Evolutionary conservation across 1,140 invertebrate species (phyloP), one percentile per base, ranked within the genome.

Genomic region (Trichonephila clavipes): DNA sequence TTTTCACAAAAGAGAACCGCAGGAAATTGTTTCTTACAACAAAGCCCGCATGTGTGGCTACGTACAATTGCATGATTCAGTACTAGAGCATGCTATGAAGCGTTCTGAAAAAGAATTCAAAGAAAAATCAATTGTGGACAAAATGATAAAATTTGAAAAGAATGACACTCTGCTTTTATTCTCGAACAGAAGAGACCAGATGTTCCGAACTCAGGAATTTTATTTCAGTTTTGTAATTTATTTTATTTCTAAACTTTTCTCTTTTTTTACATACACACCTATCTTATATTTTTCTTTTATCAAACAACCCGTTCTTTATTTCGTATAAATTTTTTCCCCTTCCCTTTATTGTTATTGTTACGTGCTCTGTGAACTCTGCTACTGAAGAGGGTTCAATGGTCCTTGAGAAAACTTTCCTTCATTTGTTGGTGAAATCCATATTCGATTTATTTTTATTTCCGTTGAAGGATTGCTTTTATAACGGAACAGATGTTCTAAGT

Each of bases 31-130:
- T 83, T 64, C n/a, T 64, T 0, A 18, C 28, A 24, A 91, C 77
- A 62, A 91, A 91, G 77, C 89, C 89, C 89, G 89, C 81, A 91
- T 91, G 62, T 69, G 51, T 61, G 69, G 51, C 10, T 69, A 28
- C 21, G n/a, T n/a, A 69, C 66, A 69, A 69, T 77, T 77, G 72
- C 28, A 77, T 77, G 28, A 77, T 40, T 77, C 72, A 77, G 72
- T 40, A 77, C 28, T 19, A 40, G 72, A 34, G 28, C 34, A 77
- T 77, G 72, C 34, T 40, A 69, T 69, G 62, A 64, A 19, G 21
- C 21, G 62, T 19, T 64, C 62, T 18, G 14, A 77, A 28, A 18
- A 77, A 40, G 24, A 40, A 12, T 12, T 34, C 34, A 77, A 19
- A 18, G 2, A 28, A 77, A 77, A 77, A 77, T 18, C 24, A 77